These are phyloP conservation scores for Cladorhizidae sp. DNA, from an alignment of 37 sponge, comb jelly and placozoan species.

Conservation along the genomic window DNA sequence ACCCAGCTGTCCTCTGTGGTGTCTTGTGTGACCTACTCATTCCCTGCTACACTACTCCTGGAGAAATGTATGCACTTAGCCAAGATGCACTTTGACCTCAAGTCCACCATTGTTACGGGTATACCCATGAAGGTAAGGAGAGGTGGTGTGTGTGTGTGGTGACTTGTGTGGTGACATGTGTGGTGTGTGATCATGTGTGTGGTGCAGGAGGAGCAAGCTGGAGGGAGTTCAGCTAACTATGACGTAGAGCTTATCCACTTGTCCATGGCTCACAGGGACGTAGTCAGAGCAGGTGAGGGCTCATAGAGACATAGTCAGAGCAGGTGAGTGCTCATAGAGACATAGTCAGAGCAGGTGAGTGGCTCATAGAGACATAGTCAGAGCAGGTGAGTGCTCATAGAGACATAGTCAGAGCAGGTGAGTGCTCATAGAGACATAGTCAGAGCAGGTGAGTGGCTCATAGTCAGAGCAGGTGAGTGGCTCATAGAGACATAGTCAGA, in stretches of 20 bases:
- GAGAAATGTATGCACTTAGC: conserved; percentile 50
- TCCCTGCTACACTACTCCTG: conserved; percentile 44
- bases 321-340: no score
- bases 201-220: conserved; percentile 88
- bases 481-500: no score
- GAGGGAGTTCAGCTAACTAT: conserved; percentile 84
- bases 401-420: no score
- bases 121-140: conserved; percentile 93
- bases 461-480: no score
- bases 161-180: background rate
- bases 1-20: conserved; percentile 39
- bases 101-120: conserved; percentile 73
- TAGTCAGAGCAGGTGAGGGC: conserved; percentile 64
- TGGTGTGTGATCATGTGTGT: no score
- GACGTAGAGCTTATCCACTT: conserved; percentile 88
- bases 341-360: no score
- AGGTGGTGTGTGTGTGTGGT: background rate
- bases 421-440: no score
- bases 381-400: no score
- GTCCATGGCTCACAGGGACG: conserved; percentile 79
- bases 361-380: no score
- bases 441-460: no score
- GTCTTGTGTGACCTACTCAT: conserved; percentile 48
- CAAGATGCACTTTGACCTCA: conserved; percentile 73
- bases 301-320: background rate